These are phyloP conservation scores for Stenolophus ochropezus DNA, from an alignment of 2,888 invertebrate species.

Conservation along the genomic window DNA sequence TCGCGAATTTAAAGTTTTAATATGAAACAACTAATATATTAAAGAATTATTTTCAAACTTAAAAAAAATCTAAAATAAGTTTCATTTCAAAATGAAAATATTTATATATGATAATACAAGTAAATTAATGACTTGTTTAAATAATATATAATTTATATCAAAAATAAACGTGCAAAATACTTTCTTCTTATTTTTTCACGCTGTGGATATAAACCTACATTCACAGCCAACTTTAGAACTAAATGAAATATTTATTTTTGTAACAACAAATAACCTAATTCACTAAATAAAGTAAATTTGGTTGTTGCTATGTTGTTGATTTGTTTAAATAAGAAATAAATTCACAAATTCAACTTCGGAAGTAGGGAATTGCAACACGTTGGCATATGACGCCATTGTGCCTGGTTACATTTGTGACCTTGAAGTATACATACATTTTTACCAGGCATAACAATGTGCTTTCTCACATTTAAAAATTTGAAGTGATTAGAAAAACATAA, in stretches of 20 bases:
- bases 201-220: not conserved
- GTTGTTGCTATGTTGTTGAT: not conserved
- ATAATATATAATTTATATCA: no score
- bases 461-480: slow-evolving; percentile 31
- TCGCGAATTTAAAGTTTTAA: no score
- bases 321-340: not conserved
- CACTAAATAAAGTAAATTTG: not conserved
- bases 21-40: no score
- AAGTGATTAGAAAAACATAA: slow-evolving; percentile 2
- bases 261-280: not conserved
- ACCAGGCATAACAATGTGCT: slow-evolving; percentile 40
- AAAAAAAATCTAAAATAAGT: no score
- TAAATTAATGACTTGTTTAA: not conserved
- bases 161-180: not conserved
- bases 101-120: no score
- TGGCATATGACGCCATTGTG: slow-evolving; percentile 22
- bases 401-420: slow-evolving; percentile 49
- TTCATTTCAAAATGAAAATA: no score
- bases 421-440: slow-evolving; percentile 46
- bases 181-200: not conserved
- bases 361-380: slow-evolving; percentile 23
- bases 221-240: not conserved
- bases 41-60: no score
- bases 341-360: not conserved
- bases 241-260: not conserved